phyloP scores from a whole-genome alignment of 2,113 vertebrate species.

The Accipiter cooperii region DNA sequence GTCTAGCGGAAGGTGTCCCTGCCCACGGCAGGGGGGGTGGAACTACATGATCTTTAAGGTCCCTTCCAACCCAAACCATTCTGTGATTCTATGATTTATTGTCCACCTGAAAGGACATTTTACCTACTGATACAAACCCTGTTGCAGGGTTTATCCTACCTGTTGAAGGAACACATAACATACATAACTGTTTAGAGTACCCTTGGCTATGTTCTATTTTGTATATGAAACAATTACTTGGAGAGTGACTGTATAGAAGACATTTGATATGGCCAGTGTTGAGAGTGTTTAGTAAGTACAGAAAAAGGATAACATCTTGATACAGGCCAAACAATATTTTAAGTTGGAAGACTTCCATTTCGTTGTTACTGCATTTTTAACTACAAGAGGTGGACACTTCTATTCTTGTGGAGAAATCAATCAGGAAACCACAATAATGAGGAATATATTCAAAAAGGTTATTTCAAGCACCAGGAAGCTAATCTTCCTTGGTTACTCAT shows the following conservation, averaged over 20 bases:
- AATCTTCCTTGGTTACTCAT: conserved; percentile 11
- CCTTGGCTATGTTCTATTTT: not conserved
- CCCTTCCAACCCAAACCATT: no score
- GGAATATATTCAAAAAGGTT: not conserved
- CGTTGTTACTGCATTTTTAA: not conserved
- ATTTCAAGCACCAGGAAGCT: conserved; percentile 1
- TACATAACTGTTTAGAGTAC: not conserved
- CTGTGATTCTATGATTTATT: not conserved
- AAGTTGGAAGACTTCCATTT: not conserved
- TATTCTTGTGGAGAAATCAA: conserved; percentile 11
- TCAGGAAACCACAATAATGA: not conserved
- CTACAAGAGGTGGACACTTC: not conserved
- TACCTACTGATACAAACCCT: not conserved
- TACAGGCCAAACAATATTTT: not conserved
- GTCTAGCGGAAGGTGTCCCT: no score
- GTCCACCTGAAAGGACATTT: not conserved
- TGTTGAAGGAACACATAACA: not conserved
- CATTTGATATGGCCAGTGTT: not conserved
- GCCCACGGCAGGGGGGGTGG: no score
- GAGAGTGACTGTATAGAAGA: not conserved
- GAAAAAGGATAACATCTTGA: not conserved
- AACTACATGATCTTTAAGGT: no score
- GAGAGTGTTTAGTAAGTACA: not conserved
- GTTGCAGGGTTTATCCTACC: not conserved
- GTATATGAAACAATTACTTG: not conserved